Conservation (phyloP, 2,888 invertebrate species). For the Criorhina ranunculi region DNA sequence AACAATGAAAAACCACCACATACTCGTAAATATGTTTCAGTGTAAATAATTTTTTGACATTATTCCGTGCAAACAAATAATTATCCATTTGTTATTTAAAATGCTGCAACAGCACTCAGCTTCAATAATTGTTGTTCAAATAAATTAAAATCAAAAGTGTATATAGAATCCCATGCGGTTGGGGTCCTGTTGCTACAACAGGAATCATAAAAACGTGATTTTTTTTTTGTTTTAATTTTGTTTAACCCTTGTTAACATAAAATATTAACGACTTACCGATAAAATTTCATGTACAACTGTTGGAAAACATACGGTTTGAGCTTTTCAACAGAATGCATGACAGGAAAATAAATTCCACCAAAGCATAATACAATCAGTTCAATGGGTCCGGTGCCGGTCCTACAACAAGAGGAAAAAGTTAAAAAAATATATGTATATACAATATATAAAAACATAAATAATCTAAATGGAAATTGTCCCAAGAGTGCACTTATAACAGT, state of each 20-base stretch:
- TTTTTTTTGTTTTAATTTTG: neutral
- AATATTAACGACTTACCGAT: conserved; percentile 43
- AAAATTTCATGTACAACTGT: conserved; percentile 7
- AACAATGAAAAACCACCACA: too few relatives aligned
- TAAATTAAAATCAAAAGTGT: neutral
- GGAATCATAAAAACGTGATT: conserved; percentile 21
- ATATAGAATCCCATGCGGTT: neutral
- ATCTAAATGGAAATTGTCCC: conserved; percentile 36
- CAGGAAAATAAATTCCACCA: conserved; percentile 26
- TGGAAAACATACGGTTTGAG: conserved; percentile 41
- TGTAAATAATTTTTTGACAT: too few relatives aligned
- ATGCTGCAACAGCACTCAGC: neutral
- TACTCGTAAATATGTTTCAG: too few relatives aligned
- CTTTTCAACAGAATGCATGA: conserved; percentile 15
- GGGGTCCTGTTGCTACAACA: neutral
- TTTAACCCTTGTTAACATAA: conserved; percentile 47
- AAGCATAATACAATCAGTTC: conserved; percentile 43
- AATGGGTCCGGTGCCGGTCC: conserved; percentile 11
- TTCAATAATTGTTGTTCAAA: neutral
- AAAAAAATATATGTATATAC: too few relatives aligned
- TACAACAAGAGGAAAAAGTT: neutral
- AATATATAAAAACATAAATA: conserved; percentile 32
- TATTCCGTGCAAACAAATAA: too few relatives aligned
- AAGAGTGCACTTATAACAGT: conserved; percentile 50
- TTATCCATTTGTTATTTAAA: too few relatives aligned